Base-by-base conservation (phyloP, 2,888 invertebrate species). In the Terebella lapidaria region DNA sequence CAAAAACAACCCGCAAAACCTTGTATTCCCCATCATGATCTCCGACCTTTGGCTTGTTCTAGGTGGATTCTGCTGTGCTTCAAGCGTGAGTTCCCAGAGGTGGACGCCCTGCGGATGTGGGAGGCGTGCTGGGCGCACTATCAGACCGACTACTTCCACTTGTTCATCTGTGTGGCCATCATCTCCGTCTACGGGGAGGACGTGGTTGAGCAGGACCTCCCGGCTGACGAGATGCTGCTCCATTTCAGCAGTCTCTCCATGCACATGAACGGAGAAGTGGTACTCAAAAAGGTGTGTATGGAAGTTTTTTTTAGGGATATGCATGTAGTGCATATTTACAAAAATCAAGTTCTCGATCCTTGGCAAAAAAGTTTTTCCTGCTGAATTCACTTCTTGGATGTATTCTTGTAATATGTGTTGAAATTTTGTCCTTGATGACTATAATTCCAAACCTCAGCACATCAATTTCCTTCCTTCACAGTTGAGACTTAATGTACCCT, bases 111-210 rank as follows among this genome's bases (percentile, higher is more conserved):
- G 51, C 85, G 89, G 30, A 93, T 94, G 89, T 94, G 94, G 94
- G 93, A 95, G 82, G 90, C 94, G 1, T 96, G 95, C 82, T 96
- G 96, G 96, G 90, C 94, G 0, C 93, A 93, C 82, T 94, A 93
- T 81, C 87, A 94, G 75, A 95, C 95, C 0, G 92, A 94, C 79
- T 94, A 94, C 81, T 96, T 96, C 83, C 94, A 96, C 77, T 83
- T 96, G 73, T 96, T 96, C 82, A 85, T 96, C 59, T 94, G 94
- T 76, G 85, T 94, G 70, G 91, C 95, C 58, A 94, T 96, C 72
- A 89, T 95, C 65, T 89, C 90, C 46, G 91, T 94, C 29, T 96
- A 95, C 77, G 84, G 84, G 3, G 92, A 92, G 74, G 84, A 84
- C 70, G 92, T 95, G 57, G 89, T 94, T 66, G 90, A 92, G 30